Base-by-base conservation (phyloP, 2,113 vertebrate species). In the Leucosticte australis region DNA sequence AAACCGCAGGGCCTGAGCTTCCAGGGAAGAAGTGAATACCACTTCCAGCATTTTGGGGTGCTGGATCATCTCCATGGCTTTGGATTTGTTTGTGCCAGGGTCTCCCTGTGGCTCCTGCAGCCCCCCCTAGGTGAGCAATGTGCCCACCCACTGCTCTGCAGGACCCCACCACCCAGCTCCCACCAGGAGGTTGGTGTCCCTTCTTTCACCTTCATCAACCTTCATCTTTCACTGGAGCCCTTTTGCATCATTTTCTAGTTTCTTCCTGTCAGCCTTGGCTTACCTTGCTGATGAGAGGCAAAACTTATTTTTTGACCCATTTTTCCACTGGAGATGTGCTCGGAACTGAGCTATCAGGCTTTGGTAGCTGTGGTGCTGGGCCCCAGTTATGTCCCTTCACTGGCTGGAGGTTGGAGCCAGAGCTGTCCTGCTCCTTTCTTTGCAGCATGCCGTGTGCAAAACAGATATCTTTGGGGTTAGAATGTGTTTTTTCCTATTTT, bases 321-420 rank as follows among this genome's bases (percentile, higher is more conserved):
- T 89, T 90, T 87, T 70, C 42, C 33, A 3, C 13, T 6, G 23
- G n/a, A 35, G 1, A 2, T 11, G 39, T 30, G 4, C 63, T 69
- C 21, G 37, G 27, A 52, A 55, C 28, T n/a, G 42, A 82, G 22
- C 31, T 39, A 18, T 10, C 6, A 30, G 44, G 16, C 49, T 46
- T 68, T 64, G 8, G 22, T 21, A 39, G 30, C 23, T 82, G 65
- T 42, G 60, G 42, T 13, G 19, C 18, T 47, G 18, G 12, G 13
- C 4, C 8, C 14, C 44, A 14, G 28, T 59, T 55, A 5, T 6
- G 26, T 28, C 33, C 11, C 7, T 64, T 64, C 23, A 12, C 39
- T 60, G 53, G 7, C 0, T 63, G 78, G 46, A 41, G 15, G 5
- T 4, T 17, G 62, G 23, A 67, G 31, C 15, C 15, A 0, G 1